A percentile compares a stretch with the other conserved stretches of the same genome.
phyloP scores from a whole-genome alignment of 1,140 invertebrate species.

The Amphibalanus amphitrite region DNA sequence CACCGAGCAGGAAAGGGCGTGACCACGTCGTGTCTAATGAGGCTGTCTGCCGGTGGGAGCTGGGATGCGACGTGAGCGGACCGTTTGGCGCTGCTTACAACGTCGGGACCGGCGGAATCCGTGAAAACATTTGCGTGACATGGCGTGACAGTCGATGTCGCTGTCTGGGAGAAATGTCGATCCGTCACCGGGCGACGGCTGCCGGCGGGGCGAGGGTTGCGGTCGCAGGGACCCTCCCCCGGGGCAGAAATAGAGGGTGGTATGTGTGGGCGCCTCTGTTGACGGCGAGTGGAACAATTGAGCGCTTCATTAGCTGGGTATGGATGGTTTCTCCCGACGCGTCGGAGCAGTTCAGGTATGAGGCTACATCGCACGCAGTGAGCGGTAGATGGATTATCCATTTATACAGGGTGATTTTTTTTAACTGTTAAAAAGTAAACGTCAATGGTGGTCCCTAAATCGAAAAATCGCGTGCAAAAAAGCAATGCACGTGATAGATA shows the following conservation, averaged over 20 bases:
- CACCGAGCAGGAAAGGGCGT: not conserved
- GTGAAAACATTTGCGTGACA: not conserved
- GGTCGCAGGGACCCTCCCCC: too few species aligned
- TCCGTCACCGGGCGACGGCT: not conserved
- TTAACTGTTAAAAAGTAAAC: too few species aligned
- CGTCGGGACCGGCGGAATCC: not conserved
- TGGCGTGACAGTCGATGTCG: not conserved
- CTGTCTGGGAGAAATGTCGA: not conserved
- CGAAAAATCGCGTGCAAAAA: too few species aligned
- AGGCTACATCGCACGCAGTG: not conserved
- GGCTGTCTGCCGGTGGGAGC: not conserved
- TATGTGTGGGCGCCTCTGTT: not conserved
- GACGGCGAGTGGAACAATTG: not conserved
- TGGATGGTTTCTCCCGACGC: not conserved
- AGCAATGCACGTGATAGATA: too few species aligned
- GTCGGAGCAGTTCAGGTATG: not conserved
- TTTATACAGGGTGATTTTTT: too few species aligned
- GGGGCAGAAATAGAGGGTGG: not conserved
- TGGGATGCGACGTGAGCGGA: too few species aligned
- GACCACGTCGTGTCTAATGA: not conserved
- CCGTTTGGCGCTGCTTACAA: too few species aligned
- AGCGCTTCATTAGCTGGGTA: not conserved
- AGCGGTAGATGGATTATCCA: too few species aligned
- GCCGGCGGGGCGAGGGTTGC: too few species aligned
- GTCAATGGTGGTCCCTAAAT: too few species aligned